Evolutionary conservation across 1,140 invertebrate genomes (phyloP).

Genomic region (Drosophila micromelanica): DNA sequence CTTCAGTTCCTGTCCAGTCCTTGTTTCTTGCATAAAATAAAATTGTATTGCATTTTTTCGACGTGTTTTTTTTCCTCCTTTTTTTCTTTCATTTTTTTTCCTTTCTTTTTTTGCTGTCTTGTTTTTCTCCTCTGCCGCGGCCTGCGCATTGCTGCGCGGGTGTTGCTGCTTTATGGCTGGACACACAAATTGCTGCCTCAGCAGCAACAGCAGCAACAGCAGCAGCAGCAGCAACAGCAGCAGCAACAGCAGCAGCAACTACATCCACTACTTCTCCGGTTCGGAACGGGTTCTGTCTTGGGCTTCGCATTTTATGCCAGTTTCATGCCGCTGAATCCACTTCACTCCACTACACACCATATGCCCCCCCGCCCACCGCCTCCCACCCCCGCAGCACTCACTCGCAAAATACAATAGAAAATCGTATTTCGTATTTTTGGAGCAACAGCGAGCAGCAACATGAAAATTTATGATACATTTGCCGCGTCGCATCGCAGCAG

Average conservation of each 20-base stretch:
- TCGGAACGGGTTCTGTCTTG: constrained; percentile 64
- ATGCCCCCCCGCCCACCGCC: neutral
- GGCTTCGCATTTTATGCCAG: constrained; percentile 67
- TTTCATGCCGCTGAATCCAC: constrained; percentile 45
- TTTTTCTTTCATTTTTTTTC: neutral
- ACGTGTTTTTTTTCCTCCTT: constrained; percentile 19
- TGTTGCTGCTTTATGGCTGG: constrained; percentile 72
- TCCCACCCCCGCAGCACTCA: neutral
- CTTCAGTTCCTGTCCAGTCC: constrained; percentile 45
- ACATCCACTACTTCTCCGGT: constrained; percentile 48
- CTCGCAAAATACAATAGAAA: constrained; percentile 70
- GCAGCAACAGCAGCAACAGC: constrained; percentile 41
- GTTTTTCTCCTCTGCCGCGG: constrained; percentile 5
- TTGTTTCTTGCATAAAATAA: constrained; percentile 81
- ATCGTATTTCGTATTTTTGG: constrained; percentile 70
- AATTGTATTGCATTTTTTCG: constrained; percentile 73
- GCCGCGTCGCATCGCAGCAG: constrained; percentile 30
- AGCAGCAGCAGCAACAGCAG: no score
- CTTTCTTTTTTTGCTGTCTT: neutral
- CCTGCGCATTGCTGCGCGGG: constrained; percentile 1
- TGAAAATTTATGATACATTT: constrained; percentile 81
- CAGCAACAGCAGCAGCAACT: constrained; percentile 25
- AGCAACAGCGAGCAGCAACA: constrained; percentile 58
- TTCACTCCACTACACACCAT: constrained; percentile 9
- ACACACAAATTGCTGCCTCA: constrained; percentile 70